Base-by-base conservation (phyloP, 2,888 invertebrate species). In the Homarus gammarus region DNA sequence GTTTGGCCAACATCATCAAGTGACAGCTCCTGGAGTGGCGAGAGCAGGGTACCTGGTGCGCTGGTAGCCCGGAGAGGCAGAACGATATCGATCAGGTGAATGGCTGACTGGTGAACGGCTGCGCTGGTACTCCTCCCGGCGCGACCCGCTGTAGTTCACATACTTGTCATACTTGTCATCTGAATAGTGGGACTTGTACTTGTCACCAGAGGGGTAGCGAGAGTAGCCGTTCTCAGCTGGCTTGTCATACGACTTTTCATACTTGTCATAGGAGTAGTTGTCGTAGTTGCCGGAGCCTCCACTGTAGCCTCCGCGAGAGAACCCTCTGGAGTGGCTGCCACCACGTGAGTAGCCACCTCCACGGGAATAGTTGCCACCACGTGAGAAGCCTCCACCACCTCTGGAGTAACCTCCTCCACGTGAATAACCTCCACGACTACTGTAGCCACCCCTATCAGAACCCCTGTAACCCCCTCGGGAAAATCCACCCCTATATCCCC, bases 41-140 rank as follows among this genome's bases (percentile, higher is more conserved):
- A 84, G 68, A 90, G 87, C 90, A 90, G 84, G 87, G 87, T 90
- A 90, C 90, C 90, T 90, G 90, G 87, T 87, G 84, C 87, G 90
- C 84, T 87, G 87, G 84, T 87, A 87, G 84, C 87, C 87, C 75
- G 90, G 91, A 88, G 91, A 91, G 85, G 91, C 82, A 85, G 91
- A 85, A 85, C 88, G 88, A 87, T 88, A 91, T 70, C 88, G 88
- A 84, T 88, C 88, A 82, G 88, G 88, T 88, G 91, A 88, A 84
- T 89, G 89, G 84, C 84, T 85, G 81, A 91, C 88, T 79, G 91
- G 91, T 72, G 91, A 91, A 88, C 91, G 91, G 86, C 91, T 91
- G 75, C 91, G 91, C 77, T 84, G 88, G 89, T 91, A 91, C 82
- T 90, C 90, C 89, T 91, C 90, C 85, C 88, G 81, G 68, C 91